Evolutionary conservation across 2,888 invertebrate genomes (phyloP), one percentile per base, ranked within the genome.

Genomic region (Chrysolina oricalcia): DNA sequence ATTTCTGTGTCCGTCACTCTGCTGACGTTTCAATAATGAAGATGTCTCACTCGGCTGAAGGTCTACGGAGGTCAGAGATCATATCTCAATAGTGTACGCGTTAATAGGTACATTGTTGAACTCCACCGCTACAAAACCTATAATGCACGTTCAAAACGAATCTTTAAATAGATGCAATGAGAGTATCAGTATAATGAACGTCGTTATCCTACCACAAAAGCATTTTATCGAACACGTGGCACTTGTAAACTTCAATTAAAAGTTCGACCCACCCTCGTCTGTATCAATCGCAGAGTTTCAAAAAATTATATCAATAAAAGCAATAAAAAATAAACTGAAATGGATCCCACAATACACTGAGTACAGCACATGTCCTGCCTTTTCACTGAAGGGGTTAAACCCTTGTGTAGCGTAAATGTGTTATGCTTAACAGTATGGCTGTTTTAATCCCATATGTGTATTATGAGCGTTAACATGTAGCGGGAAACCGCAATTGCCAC

Each of bases 91-190:
- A 76, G 71, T 76, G 59, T 67, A 71, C 65, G 48, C 69, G 64
- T 73, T 76, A 74, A 76, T 73, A 73, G 73, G 62, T 46, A 65
- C 64, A 66, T 73, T 70, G 76, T 73, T 66, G 63, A 70, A 15
- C 72, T 69, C 66, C 35, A 46, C 74, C 65, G 35, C 59, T 59
- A n/a, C 35, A 59, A 13, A 11, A 27, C 35, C 23, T 35, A 27
- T 27, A 59, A 17, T 15, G 27, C 23, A 35, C 23, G n/a, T 59
- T 27, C 11, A 59, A 15, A 23, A 59, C 23, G 27, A 23, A 59
- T 53, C 10, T 53, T 13, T 5, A 53, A 21, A 13, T 23, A 15
- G 13, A 53, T 53, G 53, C 53, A 53, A 21, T 19, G 21, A 53
- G 19, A 23, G 23, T 53, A 53, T 53, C 19, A 13, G 53, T 23